phyloP scores from a whole-genome alignment of 2,888 invertebrate genomes.

The Meandrusa payeni region DNA sequence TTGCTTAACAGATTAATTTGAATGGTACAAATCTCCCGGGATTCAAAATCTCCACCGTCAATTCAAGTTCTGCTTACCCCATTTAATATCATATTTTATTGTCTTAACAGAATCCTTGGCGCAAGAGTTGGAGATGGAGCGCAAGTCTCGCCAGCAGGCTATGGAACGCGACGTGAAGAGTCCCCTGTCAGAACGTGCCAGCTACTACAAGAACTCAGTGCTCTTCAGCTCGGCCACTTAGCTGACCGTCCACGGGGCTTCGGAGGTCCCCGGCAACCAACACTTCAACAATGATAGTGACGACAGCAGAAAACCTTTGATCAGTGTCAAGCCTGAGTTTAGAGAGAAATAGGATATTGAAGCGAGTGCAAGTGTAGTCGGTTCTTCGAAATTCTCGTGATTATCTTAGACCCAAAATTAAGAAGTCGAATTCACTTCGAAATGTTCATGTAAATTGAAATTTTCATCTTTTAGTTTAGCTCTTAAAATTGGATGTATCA shows the following conservation, averaged over 20 bases:
- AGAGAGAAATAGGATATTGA: conserved; percentile 63
- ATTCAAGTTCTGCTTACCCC: too few species aligned
- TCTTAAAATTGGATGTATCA: conserved; percentile 41
- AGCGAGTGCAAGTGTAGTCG: conserved; percentile 28
- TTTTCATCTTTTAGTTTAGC: conserved; percentile 48
- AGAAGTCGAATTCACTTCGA: conserved; percentile 20
- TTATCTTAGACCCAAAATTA: not conserved
- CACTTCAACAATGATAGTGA: conserved; percentile 59
- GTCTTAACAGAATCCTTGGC: conserved; percentile 89
- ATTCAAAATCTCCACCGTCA: too few species aligned
- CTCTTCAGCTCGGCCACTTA: conserved; percentile 93
- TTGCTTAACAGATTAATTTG: too few species aligned
- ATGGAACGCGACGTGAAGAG: conserved; percentile 92
- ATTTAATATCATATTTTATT: too few species aligned
- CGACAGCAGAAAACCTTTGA: conserved; percentile 72
- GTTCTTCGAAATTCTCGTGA: conserved; percentile 29
- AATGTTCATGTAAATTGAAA: conserved; percentile 35
- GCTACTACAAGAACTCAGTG: conserved; percentile 94
- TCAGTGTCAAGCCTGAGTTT: conserved; percentile 79
- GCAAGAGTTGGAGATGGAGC: conserved; percentile 93
- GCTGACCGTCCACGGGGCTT: conserved; percentile 67
- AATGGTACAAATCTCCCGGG: too few species aligned
- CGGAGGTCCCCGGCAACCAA: conserved; percentile 60
- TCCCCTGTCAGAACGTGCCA: conserved; percentile 89
- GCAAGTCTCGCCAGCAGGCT: conserved; percentile 90